phyloP scores from a whole-genome alignment of 2,113 vertebrate species.

The Picathartes gymnocephalus region DNA sequence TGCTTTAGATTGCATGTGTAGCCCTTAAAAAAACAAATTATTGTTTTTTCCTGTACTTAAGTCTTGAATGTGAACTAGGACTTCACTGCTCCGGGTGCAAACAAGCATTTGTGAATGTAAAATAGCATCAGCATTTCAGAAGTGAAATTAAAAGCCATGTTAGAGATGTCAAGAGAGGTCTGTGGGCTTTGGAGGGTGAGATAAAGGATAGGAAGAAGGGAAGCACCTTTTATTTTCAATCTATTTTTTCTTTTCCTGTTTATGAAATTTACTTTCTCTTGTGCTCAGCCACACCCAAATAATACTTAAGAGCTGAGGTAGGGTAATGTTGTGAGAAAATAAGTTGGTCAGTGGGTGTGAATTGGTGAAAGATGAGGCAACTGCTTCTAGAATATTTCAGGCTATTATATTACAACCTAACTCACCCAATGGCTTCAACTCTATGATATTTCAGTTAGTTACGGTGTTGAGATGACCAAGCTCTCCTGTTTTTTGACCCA shows the following conservation, averaged over 20 bases:
- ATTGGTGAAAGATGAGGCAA: accelerated
- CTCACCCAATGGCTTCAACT: neutral
- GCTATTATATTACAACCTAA: neutral
- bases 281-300: neutral
- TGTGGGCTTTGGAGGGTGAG: neutral
- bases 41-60: neutral
- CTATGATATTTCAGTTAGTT: neutral
- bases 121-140: neutral
- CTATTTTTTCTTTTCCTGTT: neutral
- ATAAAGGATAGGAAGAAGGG: neutral
- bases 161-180: neutral
- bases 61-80: neutral
- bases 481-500: neutral
- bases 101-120: neutral
- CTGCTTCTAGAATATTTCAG: neutral
- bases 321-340: neutral
- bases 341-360: neutral
- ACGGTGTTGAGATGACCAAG: neutral
- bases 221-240: neutral
- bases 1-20: neutral
- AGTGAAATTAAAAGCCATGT: neutral
- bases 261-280: neutral
- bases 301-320: neutral
- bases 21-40: neutral
- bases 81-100: neutral